Evolutionary conservation across 2,888 invertebrate species (phyloP).

Genomic region (Clivina fossor): DNA sequence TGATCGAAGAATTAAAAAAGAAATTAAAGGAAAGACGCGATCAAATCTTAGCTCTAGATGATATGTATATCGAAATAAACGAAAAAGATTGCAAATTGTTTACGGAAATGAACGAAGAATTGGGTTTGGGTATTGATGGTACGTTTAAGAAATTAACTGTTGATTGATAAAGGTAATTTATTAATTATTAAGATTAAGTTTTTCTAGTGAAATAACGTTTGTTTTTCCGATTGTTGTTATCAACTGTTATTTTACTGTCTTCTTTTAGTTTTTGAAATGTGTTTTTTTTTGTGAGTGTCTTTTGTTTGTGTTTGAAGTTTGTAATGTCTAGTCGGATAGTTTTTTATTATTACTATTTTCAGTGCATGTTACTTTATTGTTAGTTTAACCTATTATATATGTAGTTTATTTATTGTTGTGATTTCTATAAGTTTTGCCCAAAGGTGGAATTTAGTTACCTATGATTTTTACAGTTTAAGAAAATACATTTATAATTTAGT

Average conservation of each 20-base stretch:
- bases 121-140: slow-evolving; percentile 74
- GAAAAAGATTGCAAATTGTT: slow-evolving; percentile 54
- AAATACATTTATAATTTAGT: slow-evolving; percentile 6
- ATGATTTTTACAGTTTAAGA: slow-evolving; percentile 26
- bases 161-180: slow-evolving; percentile 58
- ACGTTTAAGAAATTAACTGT: slow-evolving; percentile 83
- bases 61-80: slow-evolving; percentile 72
- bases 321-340: slow-evolving; percentile 18
- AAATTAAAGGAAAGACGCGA: slow-evolving; percentile 65
- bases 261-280: neutral
- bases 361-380: slow-evolving; percentile 8
- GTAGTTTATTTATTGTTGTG: slow-evolving; percentile 31
- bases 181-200: neutral
- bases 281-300: neutral
- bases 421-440: slow-evolving; percentile 34
- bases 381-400: slow-evolving; percentile 15
- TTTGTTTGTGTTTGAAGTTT: slow-evolving; percentile 6
- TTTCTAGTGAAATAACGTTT: neutral
- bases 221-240: neutral
- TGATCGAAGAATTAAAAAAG: slow-evolving; percentile 75
- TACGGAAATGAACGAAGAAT: slow-evolving; percentile 62
- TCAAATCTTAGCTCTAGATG: slow-evolving; percentile 69
- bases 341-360: neutral
- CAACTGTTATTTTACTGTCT: neutral
- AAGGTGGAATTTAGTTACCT: slow-evolving; percentile 38